phyloP scores from a whole-genome alignment of 2,888 invertebrate genomes.

The Phymatocera aterrima region DNA sequence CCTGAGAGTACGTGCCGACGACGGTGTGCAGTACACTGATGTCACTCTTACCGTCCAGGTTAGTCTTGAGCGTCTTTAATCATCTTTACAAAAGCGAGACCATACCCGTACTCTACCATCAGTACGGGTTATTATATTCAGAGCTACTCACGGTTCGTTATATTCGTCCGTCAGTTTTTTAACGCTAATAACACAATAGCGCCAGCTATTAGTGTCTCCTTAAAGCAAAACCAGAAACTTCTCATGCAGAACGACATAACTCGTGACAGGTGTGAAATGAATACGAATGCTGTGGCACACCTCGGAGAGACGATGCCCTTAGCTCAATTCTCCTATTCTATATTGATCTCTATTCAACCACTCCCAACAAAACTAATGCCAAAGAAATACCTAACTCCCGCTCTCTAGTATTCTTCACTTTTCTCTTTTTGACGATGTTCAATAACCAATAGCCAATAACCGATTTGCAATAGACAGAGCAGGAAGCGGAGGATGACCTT shows the following conservation, averaged over 20 bases:
- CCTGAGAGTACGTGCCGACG: conserved; percentile 89
- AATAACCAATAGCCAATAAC: conserved; percentile 9
- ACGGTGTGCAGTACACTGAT: conserved; percentile 92
- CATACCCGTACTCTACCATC: too few species aligned
- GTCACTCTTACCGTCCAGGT: conserved; percentile 88
- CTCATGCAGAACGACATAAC: conserved; percentile 36
- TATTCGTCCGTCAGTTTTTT: conserved; percentile 25
- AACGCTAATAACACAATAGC: conserved; percentile 44
- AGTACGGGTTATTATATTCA: conserved; percentile 24
- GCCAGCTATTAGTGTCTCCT: conserved; percentile 40
- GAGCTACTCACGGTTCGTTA: conserved; percentile 36
- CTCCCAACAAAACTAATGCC: neutral
- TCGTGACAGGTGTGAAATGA: conserved; percentile 41
- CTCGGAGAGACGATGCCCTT: neutral
- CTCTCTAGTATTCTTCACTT: neutral
- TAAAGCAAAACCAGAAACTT: conserved; percentile 27
- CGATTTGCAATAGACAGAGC: conserved; percentile 50
- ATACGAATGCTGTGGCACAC: conserved; percentile 26
- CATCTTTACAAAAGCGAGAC: conserved; percentile 34
- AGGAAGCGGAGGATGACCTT: conserved; percentile 57
- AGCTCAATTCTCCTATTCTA: neutral
- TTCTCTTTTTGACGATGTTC: neutral
- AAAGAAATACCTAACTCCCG: neutral
- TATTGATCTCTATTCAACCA: conserved; percentile 23
- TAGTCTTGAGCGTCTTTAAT: conserved; percentile 65